Conservation (phyloP, 2,113 vertebrate genomes). For the Clarias batrachus region DNA sequence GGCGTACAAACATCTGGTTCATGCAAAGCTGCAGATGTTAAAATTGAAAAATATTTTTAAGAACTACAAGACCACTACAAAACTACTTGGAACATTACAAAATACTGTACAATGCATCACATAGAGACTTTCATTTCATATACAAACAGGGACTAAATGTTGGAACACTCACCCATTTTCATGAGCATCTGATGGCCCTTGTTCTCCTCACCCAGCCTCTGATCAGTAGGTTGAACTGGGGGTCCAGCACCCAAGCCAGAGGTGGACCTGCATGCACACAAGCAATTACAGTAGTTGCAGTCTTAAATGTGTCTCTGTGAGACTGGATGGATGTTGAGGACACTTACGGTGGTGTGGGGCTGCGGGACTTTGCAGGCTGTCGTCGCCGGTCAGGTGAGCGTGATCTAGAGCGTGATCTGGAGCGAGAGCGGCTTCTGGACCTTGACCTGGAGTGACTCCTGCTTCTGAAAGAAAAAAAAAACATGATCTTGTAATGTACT, state of each 20-base stretch:
- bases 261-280: conserved; percentile 72
- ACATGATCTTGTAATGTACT: not conserved
- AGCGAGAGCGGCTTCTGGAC: conserved; percentile 81
- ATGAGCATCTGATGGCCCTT: conserved; percentile 75
- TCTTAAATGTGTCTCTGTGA: not conserved
- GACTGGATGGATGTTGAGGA: no score
- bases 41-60: not conserved
- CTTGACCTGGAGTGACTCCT: conserved; percentile 83
- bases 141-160: no score
- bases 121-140: not conserved
- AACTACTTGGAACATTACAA: not conserved
- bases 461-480: conserved; percentile 69
- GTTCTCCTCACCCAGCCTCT: conserved; percentile 92
- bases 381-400: conserved; percentile 82
- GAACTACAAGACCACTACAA: no score
- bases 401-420: conserved; percentile 82
- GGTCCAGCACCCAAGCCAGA: conserved; percentile 79
- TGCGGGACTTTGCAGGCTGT: conserved; percentile 78
- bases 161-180: conserved; percentile 79
- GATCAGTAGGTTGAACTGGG: conserved; percentile 74
- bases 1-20: not conserved
- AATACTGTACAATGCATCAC: not conserved
- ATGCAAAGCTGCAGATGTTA: not conserved
- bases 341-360: conserved; percentile 89
- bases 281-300: not conserved